A percentile compares a stretch with the other conserved stretches of the same genome.
Conservation (phyloP, 2,888 invertebrate species). For the Melanotus villosus region DNA sequence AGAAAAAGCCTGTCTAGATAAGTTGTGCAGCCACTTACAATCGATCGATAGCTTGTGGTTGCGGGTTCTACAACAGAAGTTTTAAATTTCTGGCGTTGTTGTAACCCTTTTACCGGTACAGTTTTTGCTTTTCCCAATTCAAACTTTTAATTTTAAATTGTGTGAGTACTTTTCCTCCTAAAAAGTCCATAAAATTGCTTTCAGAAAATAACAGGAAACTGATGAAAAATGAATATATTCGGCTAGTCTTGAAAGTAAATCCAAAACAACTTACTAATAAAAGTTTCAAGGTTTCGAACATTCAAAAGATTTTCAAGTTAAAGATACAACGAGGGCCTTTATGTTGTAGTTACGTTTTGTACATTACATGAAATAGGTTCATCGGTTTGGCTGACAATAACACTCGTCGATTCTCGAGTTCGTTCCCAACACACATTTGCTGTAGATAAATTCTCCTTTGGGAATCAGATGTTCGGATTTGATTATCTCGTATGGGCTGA, state of each 20-base stretch:
- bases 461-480: slow-evolving; percentile 40
- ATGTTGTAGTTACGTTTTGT: slow-evolving; percentile 32
- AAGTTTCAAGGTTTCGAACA: not conserved
- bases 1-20: slow-evolving; percentile 8
- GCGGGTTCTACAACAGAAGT: not conserved
- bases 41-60: slow-evolving; percentile 15
- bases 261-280: not conserved
- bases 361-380: slow-evolving; percentile 37
- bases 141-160: not conserved
- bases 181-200: no score
- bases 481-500: slow-evolving; percentile 36
- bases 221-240: no score
- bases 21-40: slow-evolving; percentile 1
- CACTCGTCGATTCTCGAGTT: slow-evolving; percentile 43
- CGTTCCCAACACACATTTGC: slow-evolving; percentile 41
- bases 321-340: slow-evolving; percentile 15
- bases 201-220: no score
- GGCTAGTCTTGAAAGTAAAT: no score
- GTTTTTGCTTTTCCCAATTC: not conserved
- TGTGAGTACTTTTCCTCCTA: no score
- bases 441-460: slow-evolving; percentile 40
- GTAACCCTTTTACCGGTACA: not conserved
- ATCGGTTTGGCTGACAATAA: slow-evolving; percentile 44
- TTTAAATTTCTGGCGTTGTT: not conserved
- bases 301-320: slow-evolving; percentile 9